Base-by-base conservation (phyloP, 2,113 vertebrate species). In the Hystrix brachyura region DNA sequence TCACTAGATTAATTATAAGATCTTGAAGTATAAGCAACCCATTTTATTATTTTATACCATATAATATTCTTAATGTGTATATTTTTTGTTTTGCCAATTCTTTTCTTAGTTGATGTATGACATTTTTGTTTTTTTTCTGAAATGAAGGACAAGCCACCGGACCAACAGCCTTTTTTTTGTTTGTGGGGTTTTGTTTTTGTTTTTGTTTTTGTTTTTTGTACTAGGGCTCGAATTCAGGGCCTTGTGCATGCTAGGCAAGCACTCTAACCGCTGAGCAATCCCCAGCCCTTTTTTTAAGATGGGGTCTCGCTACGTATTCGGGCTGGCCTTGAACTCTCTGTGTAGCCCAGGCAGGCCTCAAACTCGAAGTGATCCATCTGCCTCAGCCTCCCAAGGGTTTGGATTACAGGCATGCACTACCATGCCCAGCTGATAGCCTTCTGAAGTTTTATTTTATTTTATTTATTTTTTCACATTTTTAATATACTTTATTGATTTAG, bases 401-500 rank as follows among this genome's bases (percentile, higher is more conserved):
- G 38, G 38, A 38, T 38, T 38, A 38, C 38, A 38, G 38, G 38
- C 38, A 38, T 38, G 38, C 38, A 38, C 38, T 38, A 38, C 38
- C 38, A 38, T 38, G 38, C 38, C 38, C 38, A 38, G 38, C 38
- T 74, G 29, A 46, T 48, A 2, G 57, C 29, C 38, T 38, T 38
- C 38, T 38, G 38, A 38, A 38, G 38, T 2, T 38, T 38, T 38
- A 38, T 38, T 38, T 38, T 38, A 38, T 38, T 38, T 38, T 38
- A 38, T 38, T 38, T 38, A 38, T 38, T 38, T 38, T 38, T 38
- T 38, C 71, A 96, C 98, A 98, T 96, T 98, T 97, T 97, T 96
- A 98, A 98, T 87, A 98, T 86, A 97, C 93, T 99, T 99, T 99
- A 98, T 98, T 98, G 98, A 98, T 96, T 98, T 98, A 96, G 97